Evolutionary conservation across 2,113 vertebrate species (phyloP).

Genomic region (Oriolus oriolus): DNA sequence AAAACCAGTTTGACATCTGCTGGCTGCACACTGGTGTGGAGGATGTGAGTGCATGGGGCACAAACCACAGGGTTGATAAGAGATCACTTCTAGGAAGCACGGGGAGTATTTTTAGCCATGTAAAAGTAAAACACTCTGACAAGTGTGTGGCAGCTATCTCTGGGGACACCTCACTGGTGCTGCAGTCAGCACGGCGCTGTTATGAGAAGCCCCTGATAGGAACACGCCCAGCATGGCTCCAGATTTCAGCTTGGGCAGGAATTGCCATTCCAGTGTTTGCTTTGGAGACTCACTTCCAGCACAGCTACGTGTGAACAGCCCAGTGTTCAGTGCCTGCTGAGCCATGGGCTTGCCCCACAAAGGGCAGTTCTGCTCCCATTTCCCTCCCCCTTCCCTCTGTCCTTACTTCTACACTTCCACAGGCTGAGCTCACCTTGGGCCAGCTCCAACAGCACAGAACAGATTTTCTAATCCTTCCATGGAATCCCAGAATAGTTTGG

Average conservation of each 20-base stretch:
- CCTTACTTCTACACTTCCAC: background rate
- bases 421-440: background rate
- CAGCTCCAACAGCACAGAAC: background rate
- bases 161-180: background rate
- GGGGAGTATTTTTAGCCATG: constrained; percentile 5
- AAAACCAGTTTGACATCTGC: background rate
- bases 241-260: background rate
- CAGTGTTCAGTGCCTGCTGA: background rate
- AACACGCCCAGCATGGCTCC: background rate
- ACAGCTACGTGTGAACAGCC: rapidly evolving
- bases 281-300: background rate
- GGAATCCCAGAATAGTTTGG: background rate
- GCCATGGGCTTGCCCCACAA: background rate
- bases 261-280: background rate
- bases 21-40: background rate
- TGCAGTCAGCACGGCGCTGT: background rate
- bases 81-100: constrained; percentile 29
- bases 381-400: background rate
- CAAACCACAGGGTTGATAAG: constrained; percentile 23
- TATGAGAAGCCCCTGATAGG: background rate
- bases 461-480: background rate
- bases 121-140: background rate
- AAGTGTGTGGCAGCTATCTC: background rate
- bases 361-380: background rate
- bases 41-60: background rate